A percentile compares a stretch with the other conserved stretches of the same genome.
These are phyloP conservation scores for Pentalonia nigronervosa DNA, from an alignment of 1,140 invertebrate genomes.

Conservation along the genomic window DNA sequence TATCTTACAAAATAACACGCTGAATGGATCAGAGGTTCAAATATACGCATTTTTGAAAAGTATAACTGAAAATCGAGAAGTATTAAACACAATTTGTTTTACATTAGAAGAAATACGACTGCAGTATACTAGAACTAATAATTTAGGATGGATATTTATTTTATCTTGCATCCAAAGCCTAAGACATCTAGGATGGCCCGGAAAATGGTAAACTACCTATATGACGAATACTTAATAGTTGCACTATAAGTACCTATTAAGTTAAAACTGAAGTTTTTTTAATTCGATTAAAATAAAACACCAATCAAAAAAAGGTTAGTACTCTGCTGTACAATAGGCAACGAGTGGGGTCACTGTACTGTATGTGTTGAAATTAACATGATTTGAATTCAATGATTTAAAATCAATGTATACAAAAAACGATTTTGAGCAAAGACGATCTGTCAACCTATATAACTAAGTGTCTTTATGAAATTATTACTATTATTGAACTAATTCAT, in stretches of 20 bases:
- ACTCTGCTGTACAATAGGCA: too few species aligned
- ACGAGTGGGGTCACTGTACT: too few species aligned
- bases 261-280: not conserved
- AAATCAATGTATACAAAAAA: too few species aligned
- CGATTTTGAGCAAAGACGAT: too few species aligned
- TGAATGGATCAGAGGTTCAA: not conserved
- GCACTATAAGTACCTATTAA: not conserved
- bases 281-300: not conserved
- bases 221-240: not conserved
- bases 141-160: not conserved
- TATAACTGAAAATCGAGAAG: not conserved
- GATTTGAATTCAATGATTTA: too few species aligned
- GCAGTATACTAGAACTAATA: not conserved
- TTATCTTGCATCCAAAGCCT: not conserved
- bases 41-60: not conserved
- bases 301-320: too few species aligned
- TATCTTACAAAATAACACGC: not conserved
- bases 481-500: too few species aligned
- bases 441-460: too few species aligned
- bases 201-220: not conserved
- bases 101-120: conserved; percentile 23
- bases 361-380: too few species aligned
- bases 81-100: not conserved
- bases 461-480: too few species aligned
- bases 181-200: not conserved